phyloP scores from a whole-genome alignment of 1,140 invertebrate genomes.

The Metopolophium dirhodum region DNA sequence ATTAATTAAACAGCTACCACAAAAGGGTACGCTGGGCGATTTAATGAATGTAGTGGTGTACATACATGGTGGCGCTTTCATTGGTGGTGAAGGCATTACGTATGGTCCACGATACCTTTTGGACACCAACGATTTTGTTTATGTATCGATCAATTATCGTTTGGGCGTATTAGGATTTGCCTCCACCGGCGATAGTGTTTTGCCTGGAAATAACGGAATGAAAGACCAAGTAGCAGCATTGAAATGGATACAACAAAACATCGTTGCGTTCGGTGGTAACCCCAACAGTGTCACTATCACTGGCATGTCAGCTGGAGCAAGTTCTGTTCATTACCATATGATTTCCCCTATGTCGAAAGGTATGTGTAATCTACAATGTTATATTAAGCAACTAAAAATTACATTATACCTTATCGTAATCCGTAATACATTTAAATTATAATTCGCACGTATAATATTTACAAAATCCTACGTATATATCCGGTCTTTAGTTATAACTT shows the following conservation, averaged over 20 bases:
- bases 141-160: constrained; percentile 72
- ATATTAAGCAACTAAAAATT: no score
- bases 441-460: no score
- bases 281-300: constrained; percentile 67
- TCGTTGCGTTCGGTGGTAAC: constrained; percentile 69
- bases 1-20: constrained; percentile 25
- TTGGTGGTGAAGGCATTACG: constrained; percentile 65
- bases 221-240: constrained; percentile 73
- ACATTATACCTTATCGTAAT: no score
- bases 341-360: constrained; percentile 64
- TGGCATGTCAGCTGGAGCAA: constrained; percentile 69
- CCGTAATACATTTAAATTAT: no score
- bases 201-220: constrained; percentile 71
- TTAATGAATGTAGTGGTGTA: constrained; percentile 65
- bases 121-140: constrained; percentile 66
- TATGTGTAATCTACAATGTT: background rate
- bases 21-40: background rate
- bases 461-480: no score
- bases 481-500: no score
- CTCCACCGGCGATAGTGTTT: constrained; percentile 66
- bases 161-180: constrained; percentile 70
- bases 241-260: constrained; percentile 70
- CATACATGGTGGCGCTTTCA: constrained; percentile 69
- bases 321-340: constrained; percentile 71
- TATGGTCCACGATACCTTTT: constrained; percentile 68